phyloP scores from a whole-genome alignment of 2,113 vertebrate genomes.

The Tenebrosternarchus preto region DNA sequence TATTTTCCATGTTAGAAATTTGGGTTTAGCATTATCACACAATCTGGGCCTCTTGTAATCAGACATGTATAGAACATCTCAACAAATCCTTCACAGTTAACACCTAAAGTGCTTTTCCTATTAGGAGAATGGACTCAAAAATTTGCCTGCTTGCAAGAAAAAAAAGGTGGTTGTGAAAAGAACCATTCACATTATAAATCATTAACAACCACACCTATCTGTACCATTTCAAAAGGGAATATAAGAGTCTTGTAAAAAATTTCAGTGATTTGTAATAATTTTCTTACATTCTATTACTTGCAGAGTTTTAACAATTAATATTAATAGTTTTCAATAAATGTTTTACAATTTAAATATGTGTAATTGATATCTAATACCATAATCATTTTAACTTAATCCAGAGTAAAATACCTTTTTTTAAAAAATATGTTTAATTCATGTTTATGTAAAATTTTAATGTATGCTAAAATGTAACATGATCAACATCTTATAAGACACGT shows the following conservation, averaged over 20 bases:
- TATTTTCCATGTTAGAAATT: constrained; percentile 59
- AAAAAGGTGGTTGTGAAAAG: constrained; percentile 71
- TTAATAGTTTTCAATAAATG: constrained; percentile 47
- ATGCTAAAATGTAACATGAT: constrained; percentile 49
- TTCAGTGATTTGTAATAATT: constrained; percentile 27
- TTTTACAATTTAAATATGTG: constrained; percentile 36
- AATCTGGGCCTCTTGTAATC: constrained; percentile 48
- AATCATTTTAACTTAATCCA: constrained; percentile 30
- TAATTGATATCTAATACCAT: constrained; percentile 34
- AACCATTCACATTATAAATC: constrained; percentile 71
- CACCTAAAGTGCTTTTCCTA: constrained; percentile 78
- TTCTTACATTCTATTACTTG: constrained; percentile 36
- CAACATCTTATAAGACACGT: constrained; percentile 41
- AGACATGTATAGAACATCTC: constrained; percentile 53
- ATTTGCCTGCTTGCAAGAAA: constrained; percentile 44
- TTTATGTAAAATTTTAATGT: constrained; percentile 54
- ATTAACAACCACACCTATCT: constrained; percentile 41
- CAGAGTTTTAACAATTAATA: constrained; percentile 38
- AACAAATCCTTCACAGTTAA: constrained; percentile 60
- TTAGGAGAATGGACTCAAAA: constrained; percentile 59
- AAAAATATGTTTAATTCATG: constrained; percentile 43
- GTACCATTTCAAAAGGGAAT: constrained; percentile 52
- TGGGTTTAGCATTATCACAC: constrained; percentile 55
- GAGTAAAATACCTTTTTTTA: constrained; percentile 35
- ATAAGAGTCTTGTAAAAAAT: constrained; percentile 17